Base-by-base conservation (phyloP, 2,888 invertebrate genomes). In the Baronia brevicornis region DNA sequence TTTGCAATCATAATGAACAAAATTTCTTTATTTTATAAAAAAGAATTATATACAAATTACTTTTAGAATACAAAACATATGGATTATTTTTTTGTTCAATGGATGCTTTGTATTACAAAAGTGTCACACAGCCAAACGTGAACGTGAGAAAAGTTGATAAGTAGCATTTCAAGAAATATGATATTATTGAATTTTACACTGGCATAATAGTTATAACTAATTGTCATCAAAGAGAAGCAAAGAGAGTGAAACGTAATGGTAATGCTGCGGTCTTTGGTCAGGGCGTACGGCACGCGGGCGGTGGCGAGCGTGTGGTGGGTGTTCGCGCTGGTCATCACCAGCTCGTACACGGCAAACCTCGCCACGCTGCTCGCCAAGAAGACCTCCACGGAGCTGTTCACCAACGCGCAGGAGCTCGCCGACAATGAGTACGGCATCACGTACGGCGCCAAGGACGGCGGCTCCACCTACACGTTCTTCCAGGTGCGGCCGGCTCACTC, bases 311-410 rank as follows among this genome's bases (percentile, higher is more conserved):
- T 90, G 24, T 93, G 93, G 95, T 95, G 94, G 92, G 90, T 95
- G 66, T 96, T 96, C 70, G 93, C 93, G 11, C 80, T 95, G 42
- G 94, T 95, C 55, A 91, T 94, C 85, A 91, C 92, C 11, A 89
- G 90, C 39, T 94, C 95, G 3, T 96, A 96, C 71, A 95, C 95
- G 0, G 96, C 96, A 32, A 96, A 96, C 84, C 85, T 96, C 55
- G 95, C 96, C 21, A 95, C 96, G 31, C 93, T 95, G 66, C 86
- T 96, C 13, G 95, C 96, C 0, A 89, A 93, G 32, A 93, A 94
- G 67, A 87, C 88, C 1, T 69, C 88, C 22, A 85, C 82, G n/a
- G 87, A 88, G 14, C 86, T 90, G 4, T 90, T 93, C 48, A 85
- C 89, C 49, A 89, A 89, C 64, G 94, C 94, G 4, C 90, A 92